Conservation (phyloP, 2,113 vertebrate species). For the Megaceryle torquata region DNA sequence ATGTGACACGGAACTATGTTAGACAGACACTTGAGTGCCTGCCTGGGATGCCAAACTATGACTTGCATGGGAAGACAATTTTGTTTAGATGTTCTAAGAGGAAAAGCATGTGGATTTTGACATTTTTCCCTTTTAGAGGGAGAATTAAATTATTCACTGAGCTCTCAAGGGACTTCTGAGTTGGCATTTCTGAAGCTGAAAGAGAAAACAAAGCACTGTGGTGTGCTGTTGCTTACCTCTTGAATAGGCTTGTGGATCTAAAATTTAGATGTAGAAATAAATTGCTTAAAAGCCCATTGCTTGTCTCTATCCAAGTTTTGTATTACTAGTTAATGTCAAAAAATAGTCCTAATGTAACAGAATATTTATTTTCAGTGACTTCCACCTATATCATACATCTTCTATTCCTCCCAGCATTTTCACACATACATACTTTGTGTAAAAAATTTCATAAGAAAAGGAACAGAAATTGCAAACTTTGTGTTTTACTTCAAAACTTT, state of each 20-base stretch:
- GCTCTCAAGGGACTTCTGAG: not conserved
- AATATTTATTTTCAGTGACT: not conserved
- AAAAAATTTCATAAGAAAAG: not conserved
- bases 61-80: not conserved
- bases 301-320: not conserved
- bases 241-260: not conserved
- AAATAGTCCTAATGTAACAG: not conserved
- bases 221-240: not conserved
- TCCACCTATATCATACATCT: not conserved
- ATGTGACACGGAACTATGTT: not conserved
- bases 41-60: not conserved
- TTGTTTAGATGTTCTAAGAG: constrained; percentile 8
- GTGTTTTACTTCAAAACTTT: not conserved
- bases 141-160: constrained; percentile 41
- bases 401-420: not conserved
- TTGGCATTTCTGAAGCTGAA: constrained; percentile 2
- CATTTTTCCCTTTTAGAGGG: not conserved
- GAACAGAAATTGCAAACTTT: not conserved
- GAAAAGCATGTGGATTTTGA: constrained; percentile 16
- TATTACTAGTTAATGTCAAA: not conserved
- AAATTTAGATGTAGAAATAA: not conserved
- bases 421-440: not conserved
- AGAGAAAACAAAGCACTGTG: not conserved
- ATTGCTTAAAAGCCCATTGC: not conserved
- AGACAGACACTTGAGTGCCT: not conserved